Percentiles rank a stretch among this genome's conserved stretches.
Conservation (phyloP, 1,140 invertebrate genomes). For the Tigriopus japonicus region DNA sequence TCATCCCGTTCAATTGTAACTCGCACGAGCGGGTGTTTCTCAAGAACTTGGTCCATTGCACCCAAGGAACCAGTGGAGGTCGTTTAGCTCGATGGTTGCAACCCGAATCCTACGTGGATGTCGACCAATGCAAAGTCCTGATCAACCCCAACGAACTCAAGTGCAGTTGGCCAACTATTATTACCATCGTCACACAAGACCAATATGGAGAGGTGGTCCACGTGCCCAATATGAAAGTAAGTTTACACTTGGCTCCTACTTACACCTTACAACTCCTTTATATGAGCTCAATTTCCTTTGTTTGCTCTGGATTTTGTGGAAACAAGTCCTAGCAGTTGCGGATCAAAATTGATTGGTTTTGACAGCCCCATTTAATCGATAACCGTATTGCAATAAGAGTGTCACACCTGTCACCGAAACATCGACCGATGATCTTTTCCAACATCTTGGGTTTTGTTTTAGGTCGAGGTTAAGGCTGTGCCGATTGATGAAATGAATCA, state of each 20-base stretch:
- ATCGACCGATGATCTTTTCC: background rate
- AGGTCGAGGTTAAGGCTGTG: constrained; percentile 50
- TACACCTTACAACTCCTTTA: too few species aligned
- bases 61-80: constrained; percentile 67
- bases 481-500: constrained; percentile 39
- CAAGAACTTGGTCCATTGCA: constrained; percentile 71
- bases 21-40: constrained; percentile 86
- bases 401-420: too few species aligned
- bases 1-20: constrained; percentile 51
- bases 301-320: too few species aligned
- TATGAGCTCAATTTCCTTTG: too few species aligned
- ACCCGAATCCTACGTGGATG: constrained; percentile 76
- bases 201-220: constrained; percentile 76
- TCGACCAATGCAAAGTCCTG: constrained; percentile 58
- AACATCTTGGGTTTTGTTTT: constrained; percentile 13
- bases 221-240: constrained; percentile 25
- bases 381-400: too few species aligned
- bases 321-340: too few species aligned
- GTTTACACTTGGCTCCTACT: too few species aligned
- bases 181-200: constrained; percentile 68
- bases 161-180: constrained; percentile 55
- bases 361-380: too few species aligned
- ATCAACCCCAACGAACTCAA: constrained; percentile 50
- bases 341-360: too few species aligned
- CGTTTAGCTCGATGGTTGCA: constrained; percentile 82